Percentiles rank a stretch among this genome's conserved stretches.
Evolutionary conservation across 2,797 vertebrate species (phyloP).

Genomic region (Halcyon badia): DNA sequence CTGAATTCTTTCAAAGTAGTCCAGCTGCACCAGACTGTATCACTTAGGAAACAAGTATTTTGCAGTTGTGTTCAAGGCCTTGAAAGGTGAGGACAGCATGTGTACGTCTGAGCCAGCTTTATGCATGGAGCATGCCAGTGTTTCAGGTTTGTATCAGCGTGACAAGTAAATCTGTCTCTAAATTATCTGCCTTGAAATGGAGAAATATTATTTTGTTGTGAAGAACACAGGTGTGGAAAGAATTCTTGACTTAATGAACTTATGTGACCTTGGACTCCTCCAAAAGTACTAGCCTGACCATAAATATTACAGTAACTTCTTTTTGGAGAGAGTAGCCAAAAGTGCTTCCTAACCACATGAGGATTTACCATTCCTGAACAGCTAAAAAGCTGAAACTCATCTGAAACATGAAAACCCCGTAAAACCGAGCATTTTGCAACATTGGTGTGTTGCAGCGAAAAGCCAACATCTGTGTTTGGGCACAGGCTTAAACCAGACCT

Average conservation of each 20-base stretch:
- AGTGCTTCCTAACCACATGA: background rate
- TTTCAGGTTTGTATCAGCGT: background rate
- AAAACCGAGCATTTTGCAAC: background rate
- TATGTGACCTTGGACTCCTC: background rate
- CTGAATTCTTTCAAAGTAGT: background rate
- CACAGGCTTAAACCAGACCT: background rate
- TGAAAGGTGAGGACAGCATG: background rate
- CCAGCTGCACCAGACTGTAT: background rate
- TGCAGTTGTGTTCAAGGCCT: background rate
- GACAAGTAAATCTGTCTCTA: background rate
- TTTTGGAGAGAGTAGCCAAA: background rate
- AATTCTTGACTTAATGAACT: background rate
- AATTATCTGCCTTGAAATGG: background rate
- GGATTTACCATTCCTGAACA: background rate
- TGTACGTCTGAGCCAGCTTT: background rate
- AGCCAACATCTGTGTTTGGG: background rate
- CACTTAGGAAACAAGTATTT: background rate
- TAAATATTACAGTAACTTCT: background rate
- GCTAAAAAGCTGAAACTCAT: background rate
- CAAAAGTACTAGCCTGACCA: background rate
- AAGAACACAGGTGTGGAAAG: background rate
- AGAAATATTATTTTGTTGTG: background rate
- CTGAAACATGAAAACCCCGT: background rate
- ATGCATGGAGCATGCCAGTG: background rate
- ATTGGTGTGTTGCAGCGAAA: rapidly evolving